A percentile compares a stretch with the other conserved stretches of the same genome.
Evolutionary conservation across 2,888 invertebrate species (phyloP).

Genomic region (Peribatodes rhomboidaria): DNA sequence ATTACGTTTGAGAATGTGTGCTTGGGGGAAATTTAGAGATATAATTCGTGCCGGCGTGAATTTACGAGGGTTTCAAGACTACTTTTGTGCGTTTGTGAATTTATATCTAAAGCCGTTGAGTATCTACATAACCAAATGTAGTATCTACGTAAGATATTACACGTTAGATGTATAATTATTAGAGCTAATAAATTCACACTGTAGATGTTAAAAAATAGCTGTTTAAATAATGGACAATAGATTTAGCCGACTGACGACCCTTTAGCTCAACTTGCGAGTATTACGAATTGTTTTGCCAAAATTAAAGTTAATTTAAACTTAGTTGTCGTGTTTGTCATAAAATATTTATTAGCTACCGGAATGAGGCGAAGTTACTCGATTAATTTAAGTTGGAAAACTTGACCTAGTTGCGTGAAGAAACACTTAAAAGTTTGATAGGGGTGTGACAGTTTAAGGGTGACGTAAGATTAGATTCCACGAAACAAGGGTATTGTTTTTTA

Average conservation of each 20-base stretch:
- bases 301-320: conserved; percentile 19
- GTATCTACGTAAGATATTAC: too few species aligned
- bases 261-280: neutral
- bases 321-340: conserved; percentile 32
- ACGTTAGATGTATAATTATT: too few species aligned
- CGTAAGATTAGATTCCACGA: conserved; percentile 20
- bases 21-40: conserved; percentile 5
- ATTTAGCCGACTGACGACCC: neutral
- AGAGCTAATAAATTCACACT: too few species aligned
- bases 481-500: conserved; percentile 18
- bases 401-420: conserved; percentile 35
- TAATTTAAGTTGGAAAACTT: conserved; percentile 43
- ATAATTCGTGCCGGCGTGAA: conserved; percentile 14
- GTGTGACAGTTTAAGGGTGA: conserved; percentile 35
- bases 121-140: neutral
- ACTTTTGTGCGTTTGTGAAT: conserved; percentile 11
- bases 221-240: too few species aligned
- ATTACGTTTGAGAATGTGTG: conserved; percentile 25
- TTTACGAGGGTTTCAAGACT: conserved; percentile 6
- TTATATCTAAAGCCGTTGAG: neutral
- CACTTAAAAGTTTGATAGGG: conserved; percentile 39
- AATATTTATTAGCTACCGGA: conserved; percentile 35
- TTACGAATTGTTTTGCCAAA: conserved; percentile 13
- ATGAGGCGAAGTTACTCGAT: conserved; percentile 25
- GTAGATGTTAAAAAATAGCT: too few species aligned